A percentile compares a stretch with the other conserved stretches of the same genome.
Evolutionary conservation across 2,888 invertebrate genomes (phyloP).

Genomic region (Campopleginae sp.): DNA sequence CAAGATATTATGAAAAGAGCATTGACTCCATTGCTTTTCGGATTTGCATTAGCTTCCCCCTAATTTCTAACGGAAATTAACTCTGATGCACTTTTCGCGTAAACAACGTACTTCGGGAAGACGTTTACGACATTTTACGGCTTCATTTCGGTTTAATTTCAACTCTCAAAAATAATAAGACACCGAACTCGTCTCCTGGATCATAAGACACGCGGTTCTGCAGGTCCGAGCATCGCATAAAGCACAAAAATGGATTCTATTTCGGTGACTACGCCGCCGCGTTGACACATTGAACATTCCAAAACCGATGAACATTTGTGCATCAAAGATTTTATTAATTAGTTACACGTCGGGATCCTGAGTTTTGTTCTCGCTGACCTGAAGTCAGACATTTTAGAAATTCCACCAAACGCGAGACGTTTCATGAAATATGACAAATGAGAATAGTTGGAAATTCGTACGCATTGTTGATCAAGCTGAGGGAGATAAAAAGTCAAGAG

Average conservation of each 20-base stretch:
- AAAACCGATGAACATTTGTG: neutral
- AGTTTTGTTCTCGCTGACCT: neutral
- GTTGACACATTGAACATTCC: neutral
- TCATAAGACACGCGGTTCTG: neutral
- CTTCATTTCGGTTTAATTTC: neutral
- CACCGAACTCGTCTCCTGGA: neutral
- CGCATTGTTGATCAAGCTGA: neutral
- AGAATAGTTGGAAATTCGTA: neutral
- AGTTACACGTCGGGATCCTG: neutral
- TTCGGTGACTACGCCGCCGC: neutral
- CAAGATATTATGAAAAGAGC: conserved; percentile 54
- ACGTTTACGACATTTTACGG: conserved; percentile 5
- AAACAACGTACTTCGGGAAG: conserved; percentile 53
- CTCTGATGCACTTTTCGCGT: conserved; percentile 57
- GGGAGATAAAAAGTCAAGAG: neutral
- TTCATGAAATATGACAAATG: neutral
- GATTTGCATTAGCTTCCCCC: conserved; percentile 55
- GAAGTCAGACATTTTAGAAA: neutral
- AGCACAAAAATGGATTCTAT: neutral
- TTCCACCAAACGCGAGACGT: neutral
- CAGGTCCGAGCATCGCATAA: neutral
- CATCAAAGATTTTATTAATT: neutral
- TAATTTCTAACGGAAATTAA: conserved; percentile 53
- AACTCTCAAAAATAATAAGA: conserved; percentile 11
- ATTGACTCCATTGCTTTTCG: conserved; percentile 63